Evolutionary conservation across 1,140 invertebrate species (phyloP).

Genomic region (Bombus waltoni): DNA sequence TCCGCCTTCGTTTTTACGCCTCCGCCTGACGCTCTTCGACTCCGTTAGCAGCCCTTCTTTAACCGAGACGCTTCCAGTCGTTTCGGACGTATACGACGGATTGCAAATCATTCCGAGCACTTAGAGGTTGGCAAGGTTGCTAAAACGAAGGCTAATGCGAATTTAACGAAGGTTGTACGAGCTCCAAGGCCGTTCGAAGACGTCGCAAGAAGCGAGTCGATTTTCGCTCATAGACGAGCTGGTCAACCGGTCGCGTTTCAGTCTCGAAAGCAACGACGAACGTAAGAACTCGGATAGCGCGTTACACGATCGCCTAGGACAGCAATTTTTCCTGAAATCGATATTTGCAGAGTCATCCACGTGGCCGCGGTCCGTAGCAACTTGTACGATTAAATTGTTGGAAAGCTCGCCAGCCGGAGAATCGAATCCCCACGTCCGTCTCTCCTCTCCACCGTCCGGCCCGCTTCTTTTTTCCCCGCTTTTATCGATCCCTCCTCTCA

Average conservation of each 20-base stretch:
- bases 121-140: not conserved
- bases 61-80: not conserved
- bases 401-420: not conserved
- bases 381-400: slow-evolving; percentile 5
- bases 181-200: not conserved
- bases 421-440: not conserved
- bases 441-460: not conserved
- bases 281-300: not conserved
- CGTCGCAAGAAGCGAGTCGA: not conserved
- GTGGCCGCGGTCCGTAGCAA: not conserved
- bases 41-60: not conserved
- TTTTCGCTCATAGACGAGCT: not conserved
- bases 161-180: not conserved
- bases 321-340: slow-evolving; percentile 18
- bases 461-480: too few species aligned
- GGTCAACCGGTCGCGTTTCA: not conserved
- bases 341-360: slow-evolving; percentile 15
- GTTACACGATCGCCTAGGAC: not conserved
- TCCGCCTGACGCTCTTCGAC: too few species aligned
- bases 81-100: not conserved
- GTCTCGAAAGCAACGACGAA: not conserved
- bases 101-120: not conserved
- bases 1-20: too few species aligned
- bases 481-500: not conserved
- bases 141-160: not conserved